Percentiles rank a stretch among this genome's conserved stretches.
Evolutionary conservation across 2,888 invertebrate species (phyloP).

Genomic region (Ptilodon capucinus): DNA sequence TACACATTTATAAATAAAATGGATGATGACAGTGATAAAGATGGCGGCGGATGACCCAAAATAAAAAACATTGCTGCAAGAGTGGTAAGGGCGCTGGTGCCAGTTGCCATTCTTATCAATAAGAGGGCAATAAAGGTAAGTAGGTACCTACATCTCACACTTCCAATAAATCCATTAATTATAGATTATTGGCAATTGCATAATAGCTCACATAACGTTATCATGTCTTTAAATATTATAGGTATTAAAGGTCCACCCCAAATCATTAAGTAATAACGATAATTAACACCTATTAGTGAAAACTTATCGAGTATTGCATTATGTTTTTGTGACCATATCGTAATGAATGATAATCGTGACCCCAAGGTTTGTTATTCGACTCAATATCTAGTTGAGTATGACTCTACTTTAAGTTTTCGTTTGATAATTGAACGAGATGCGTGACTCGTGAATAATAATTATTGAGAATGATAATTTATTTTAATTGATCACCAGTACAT

Average conservation of each 20-base stretch:
- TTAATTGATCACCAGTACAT: too few relatives aligned
- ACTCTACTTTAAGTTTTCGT: not conserved
- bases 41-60: too few relatives aligned
- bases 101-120: too few relatives aligned
- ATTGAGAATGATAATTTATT: not conserved
- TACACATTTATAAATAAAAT: too few relatives aligned
- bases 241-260: not conserved
- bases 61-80: too few relatives aligned
- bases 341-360: not conserved
- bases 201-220: not conserved
- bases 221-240: not conserved
- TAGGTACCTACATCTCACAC: too few relatives aligned
- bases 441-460: conserved; percentile 1
- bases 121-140: too few relatives aligned
- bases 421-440: conserved; percentile 3
- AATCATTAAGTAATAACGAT: conserved; percentile 7
- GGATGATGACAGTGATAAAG: too few relatives aligned
- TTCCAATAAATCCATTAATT: too few relatives aligned
- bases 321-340: not conserved
- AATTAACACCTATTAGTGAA: conserved; percentile 17
- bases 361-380: not conserved
- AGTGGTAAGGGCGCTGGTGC: too few relatives aligned
- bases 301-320: conserved; percentile 27
- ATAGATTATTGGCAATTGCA: too few relatives aligned
- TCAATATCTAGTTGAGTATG: not conserved